Evolutionary conservation across 2,113 vertebrate genomes (phyloP), one percentile per base, ranked within the genome.

Genomic region (Dendrocopos noguchii): DNA sequence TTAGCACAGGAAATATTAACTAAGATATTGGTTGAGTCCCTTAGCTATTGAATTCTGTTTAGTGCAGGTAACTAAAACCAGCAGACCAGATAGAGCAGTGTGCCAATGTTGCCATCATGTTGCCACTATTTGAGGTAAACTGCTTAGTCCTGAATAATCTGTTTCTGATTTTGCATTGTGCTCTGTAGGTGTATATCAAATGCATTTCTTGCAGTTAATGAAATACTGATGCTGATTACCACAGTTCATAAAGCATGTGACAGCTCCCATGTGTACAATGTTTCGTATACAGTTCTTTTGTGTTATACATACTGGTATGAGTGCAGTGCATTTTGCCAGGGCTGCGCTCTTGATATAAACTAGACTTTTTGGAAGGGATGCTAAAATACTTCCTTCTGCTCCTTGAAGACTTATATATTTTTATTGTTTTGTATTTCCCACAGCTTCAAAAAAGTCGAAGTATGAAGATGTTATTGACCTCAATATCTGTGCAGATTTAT

Each of bases 401-500:
- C 6, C 25, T 55, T 46, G 33, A 71, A 61, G 12, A 91, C 11
- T 1, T 31, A 3, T 55, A 75, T 70, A n/a, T 74, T 79, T 79
- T 74, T 39, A 18, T 75, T 83, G 9, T 59, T 82, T 90, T 80
- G 25, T 76, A 28, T 91, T 82, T 91, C 66, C 86, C 63, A 63
- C 71, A 99, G 99, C 97, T 81, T 95, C 97, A 70, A 99, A 98
- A 96, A 97, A 96, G 84, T 97, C 98, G 0, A 99, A 98, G 94
- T 97, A 97, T 95, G 98, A 99, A 77, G 99, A 99, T 93, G 96
- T 99, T 89, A 96, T 99, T 18, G 98, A 98, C 93, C 96, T 99
- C 71, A 98, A 98, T 88, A 97, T 99, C 94, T 98, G 98, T 97
- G 98, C 98, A 2, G 99, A 99, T 93, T 97, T 99, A 82, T 98